Evolutionary conservation across 2,797 vertebrate genomes (phyloP), one percentile per base, ranked within the genome.

Genomic region (Gambusia yucatana): DNA sequence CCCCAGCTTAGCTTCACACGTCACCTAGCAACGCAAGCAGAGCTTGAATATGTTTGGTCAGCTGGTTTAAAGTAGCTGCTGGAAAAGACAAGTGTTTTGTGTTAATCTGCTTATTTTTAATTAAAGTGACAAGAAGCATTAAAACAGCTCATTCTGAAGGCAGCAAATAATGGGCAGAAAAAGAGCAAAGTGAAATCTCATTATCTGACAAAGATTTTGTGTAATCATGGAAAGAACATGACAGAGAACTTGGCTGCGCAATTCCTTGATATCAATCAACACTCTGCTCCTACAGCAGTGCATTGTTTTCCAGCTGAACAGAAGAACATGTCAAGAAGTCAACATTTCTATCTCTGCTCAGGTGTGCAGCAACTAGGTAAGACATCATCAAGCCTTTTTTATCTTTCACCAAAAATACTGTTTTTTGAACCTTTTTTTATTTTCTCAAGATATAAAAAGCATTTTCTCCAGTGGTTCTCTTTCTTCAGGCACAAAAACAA

Each of bases 391-490:
- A 3, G 72, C 43, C 13, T 4, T 55, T 55, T n/a, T 13, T n/a
- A 71, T 6, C 55, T 52, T 52, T 39, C 36, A 41, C 9, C 47
- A 6, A 72, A 76, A 75, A 55, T 52, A 20, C 4, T 84, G 65
- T 36, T 57, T 88, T 36, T 69, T 86, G 70, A 43, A 77, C 43
- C 41, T 86, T 72, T 77, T 69, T 36, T 84, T 78, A 73, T 75
- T 50, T 10, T 52, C 70, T 77, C 41, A 69, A 36, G 33, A 5
- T 48, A 43, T 76, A 59, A 50, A 84, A 79, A 55, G 47, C 30
- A 69, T 76, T 55, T 61, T 78, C 47, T 75, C 75, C 76, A 73
- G 76, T 78, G 70, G 79, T 87, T 88, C 81, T 72, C 75, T 86
- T 88, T 82, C 25, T 76, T 79, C 77, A 83, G 11, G 72, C 22